Conservation (phyloP, 1,140 invertebrate species). For the Lerema accius region DNA sequence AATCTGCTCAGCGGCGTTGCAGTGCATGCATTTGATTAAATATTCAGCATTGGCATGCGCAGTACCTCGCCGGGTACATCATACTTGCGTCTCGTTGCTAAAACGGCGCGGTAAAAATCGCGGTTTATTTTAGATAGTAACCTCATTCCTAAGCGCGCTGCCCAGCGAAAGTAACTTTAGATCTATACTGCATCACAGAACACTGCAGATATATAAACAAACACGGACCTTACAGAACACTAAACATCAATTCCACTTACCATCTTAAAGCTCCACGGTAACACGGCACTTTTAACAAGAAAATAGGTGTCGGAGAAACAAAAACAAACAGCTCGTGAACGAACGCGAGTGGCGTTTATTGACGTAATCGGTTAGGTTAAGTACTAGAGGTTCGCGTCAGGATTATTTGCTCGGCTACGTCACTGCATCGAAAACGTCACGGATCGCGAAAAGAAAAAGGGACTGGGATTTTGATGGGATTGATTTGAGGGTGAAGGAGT, state of each 20-base stretch:
- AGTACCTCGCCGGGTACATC: slow-evolving; percentile 41
- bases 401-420: slow-evolving; percentile 10
- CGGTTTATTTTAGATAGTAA: slow-evolving; percentile 69
- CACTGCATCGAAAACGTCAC: slow-evolving; percentile 30
- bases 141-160: slow-evolving; percentile 61
- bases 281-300: slow-evolving; percentile 50
- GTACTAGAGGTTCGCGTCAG: slow-evolving; percentile 30
- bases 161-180: slow-evolving; percentile 62
- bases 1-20: slow-evolving; percentile 34
- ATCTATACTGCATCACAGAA: slow-evolving; percentile 47
- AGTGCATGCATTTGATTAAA: slow-evolving; percentile 47
- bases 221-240: slow-evolving; percentile 40
- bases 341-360: slow-evolving; percentile 46
- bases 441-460: slow-evolving; percentile 38
- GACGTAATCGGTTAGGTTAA: slow-evolving; percentile 53
- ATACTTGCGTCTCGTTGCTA: slow-evolving; percentile 41
- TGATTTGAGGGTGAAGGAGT: slow-evolving; percentile 62
- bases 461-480: slow-evolving; percentile 58
- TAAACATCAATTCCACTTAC: slow-evolving; percentile 50
- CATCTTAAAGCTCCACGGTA: slow-evolving; percentile 50
- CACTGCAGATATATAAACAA: slow-evolving; percentile 46
- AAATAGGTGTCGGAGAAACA: slow-evolving; percentile 52
- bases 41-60: slow-evolving; percentile 50
- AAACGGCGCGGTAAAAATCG: slow-evolving; percentile 63
- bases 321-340: slow-evolving; percentile 60